Percentiles rank a stretch among this genome's conserved stretches.
Evolutionary conservation across 2,888 invertebrate genomes (phyloP).

Genomic region (Nemoura dubitans): DNA sequence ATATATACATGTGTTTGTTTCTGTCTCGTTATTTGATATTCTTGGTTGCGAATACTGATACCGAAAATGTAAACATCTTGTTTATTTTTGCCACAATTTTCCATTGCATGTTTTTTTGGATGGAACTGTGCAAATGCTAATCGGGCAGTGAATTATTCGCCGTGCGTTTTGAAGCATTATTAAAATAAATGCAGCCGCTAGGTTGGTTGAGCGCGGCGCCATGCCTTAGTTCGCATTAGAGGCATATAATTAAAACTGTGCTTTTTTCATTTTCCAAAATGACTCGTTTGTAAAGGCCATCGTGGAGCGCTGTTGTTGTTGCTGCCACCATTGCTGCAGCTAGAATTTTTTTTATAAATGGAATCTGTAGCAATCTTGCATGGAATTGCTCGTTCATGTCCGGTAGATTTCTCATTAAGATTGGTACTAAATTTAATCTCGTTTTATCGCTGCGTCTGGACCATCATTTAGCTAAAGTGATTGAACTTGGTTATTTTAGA

Average conservation of each 20-base stretch:
- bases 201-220: too few species aligned
- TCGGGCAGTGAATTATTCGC: too few species aligned
- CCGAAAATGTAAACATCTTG: not conserved
- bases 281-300: not conserved
- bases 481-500: not conserved
- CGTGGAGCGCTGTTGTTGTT: not conserved
- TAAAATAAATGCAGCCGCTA: too few species aligned
- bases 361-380: not conserved
- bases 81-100: not conserved
- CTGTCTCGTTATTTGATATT: not conserved
- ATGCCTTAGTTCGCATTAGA: not conserved
- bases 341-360: not conserved
- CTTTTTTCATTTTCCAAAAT: slow-evolving; percentile 2
- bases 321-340: not conserved
- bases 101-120: not conserved
- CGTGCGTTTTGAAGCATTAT: too few species aligned
- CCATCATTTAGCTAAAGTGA: not conserved
- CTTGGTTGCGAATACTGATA: not conserved
- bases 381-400: not conserved
- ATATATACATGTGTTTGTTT: slow-evolving; percentile 10
- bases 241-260: not conserved
- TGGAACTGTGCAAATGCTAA: too few species aligned
- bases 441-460: not conserved
- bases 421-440: not conserved
- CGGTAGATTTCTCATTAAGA: not conserved